A percentile compares a stretch with the other conserved stretches of the same genome.
Evolutionary conservation across 53 echinoderm and acorn worm species (phyloP).

Genomic region (Paelopatides confundens): DNA sequence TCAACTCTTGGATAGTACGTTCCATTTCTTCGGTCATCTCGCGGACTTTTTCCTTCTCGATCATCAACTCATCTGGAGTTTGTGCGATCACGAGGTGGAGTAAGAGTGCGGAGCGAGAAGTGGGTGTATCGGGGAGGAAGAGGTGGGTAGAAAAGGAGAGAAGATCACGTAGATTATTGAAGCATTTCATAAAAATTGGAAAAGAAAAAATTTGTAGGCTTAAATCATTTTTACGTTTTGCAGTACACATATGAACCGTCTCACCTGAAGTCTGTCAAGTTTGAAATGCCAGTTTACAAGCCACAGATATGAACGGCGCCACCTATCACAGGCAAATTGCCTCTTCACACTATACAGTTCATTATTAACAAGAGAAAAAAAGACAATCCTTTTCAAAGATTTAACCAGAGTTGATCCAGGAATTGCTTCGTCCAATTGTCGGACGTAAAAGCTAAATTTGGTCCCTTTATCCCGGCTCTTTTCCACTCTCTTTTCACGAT

Average conservation of each 20-base stretch:
- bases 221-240: neutral
- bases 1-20: constrained; percentile 47
- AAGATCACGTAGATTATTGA: constrained; percentile 30
- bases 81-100: neutral
- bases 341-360: too few relatives aligned
- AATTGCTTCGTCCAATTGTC: too few relatives aligned
- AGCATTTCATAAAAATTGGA: constrained; percentile 13
- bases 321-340: too few relatives aligned
- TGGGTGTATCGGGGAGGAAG: neutral
- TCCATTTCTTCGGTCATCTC: constrained; percentile 62
- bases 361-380: too few relatives aligned
- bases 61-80: constrained; percentile 36
- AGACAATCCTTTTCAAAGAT: too few relatives aligned
- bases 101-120: neutral
- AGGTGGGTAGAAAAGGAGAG: neutral
- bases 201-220: constrained; percentile 16
- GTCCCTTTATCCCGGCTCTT: too few relatives aligned
- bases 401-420: too few relatives aligned
- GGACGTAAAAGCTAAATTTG: too few relatives aligned
- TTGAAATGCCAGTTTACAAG: constrained; percentile 8
- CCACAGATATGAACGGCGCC: neutral
- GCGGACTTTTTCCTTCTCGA: constrained; percentile 53
- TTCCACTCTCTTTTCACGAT: too few relatives aligned
- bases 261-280: constrained; percentile 8
- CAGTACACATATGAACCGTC: constrained; percentile 47